Conservation (phyloP, 1,140 invertebrate species). For the Aphaenogaster ashmeadi region DNA sequence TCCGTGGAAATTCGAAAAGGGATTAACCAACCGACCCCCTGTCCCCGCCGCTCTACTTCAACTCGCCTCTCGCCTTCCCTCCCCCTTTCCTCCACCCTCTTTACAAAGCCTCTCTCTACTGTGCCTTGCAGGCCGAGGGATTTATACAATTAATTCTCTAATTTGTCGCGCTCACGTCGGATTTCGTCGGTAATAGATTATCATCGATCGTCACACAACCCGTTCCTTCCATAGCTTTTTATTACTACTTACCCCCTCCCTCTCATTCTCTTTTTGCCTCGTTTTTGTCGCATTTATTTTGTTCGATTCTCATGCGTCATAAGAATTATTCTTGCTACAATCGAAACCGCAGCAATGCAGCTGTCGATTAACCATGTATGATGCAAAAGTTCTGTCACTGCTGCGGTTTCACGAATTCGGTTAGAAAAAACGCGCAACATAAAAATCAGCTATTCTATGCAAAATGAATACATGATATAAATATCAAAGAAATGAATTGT, state of each 20-base stretch:
- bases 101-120: constrained; percentile 45
- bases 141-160: constrained; percentile 84
- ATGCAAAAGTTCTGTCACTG: background rate
- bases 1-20: constrained; percentile 81
- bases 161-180: constrained; percentile 83
- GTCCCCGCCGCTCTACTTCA: constrained; percentile 68
- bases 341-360: constrained; percentile 44
- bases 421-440: constrained; percentile 19
- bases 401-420: constrained; percentile 22
- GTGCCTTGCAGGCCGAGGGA: constrained; percentile 75
- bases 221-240: constrained; percentile 39
- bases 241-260: background rate
- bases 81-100: constrained; percentile 24
- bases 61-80: constrained; percentile 34
- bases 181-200: constrained; percentile 82
- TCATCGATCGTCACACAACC: constrained; percentile 73
- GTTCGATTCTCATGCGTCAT: constrained; percentile 65
- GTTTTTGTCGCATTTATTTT: constrained; percentile 25
- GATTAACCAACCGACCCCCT: constrained; percentile 76
- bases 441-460: background rate
- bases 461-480: too few species aligned
- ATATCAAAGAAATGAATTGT: too few species aligned
- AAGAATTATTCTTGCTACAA: constrained; percentile 66
- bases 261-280: background rate
- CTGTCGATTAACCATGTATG: constrained; percentile 48